Evolutionary conservation across 2,797 vertebrate genomes (phyloP).

Genomic region (Hypotaenidia philippensis): DNA sequence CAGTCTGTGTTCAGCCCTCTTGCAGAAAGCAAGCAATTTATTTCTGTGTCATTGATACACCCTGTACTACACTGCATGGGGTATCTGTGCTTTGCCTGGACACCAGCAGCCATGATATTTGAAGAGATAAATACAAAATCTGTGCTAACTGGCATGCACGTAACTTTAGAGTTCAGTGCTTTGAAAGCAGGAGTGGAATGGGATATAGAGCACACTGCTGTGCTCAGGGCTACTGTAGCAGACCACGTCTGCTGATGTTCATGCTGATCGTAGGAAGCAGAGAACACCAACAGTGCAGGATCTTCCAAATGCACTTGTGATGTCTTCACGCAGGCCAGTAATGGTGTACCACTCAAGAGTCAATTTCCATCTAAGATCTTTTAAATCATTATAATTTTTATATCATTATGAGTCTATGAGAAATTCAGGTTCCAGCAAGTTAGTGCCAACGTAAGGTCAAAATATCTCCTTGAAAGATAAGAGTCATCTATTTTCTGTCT

Average conservation of each 20-base stretch:
- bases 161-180: background rate
- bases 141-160: background rate
- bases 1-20: background rate
- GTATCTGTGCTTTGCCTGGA: background rate
- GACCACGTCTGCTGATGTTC: background rate
- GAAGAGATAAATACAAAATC: background rate
- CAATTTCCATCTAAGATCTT: background rate
- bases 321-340: background rate
- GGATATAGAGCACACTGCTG: background rate
- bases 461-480: background rate
- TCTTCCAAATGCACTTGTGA: background rate
- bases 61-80: background rate
- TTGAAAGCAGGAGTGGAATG: background rate
- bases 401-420: background rate
- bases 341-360: background rate
- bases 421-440: background rate
- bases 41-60: background rate
- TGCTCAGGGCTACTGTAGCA: background rate
- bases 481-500: background rate
- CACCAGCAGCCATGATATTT: background rate
- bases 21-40: background rate
- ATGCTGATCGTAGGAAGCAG: background rate
- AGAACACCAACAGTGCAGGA: background rate
- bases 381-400: background rate
- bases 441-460: background rate